phyloP scores from a whole-genome alignment of 2,113 vertebrate species.

The Pygoscelis adeliae region DNA sequence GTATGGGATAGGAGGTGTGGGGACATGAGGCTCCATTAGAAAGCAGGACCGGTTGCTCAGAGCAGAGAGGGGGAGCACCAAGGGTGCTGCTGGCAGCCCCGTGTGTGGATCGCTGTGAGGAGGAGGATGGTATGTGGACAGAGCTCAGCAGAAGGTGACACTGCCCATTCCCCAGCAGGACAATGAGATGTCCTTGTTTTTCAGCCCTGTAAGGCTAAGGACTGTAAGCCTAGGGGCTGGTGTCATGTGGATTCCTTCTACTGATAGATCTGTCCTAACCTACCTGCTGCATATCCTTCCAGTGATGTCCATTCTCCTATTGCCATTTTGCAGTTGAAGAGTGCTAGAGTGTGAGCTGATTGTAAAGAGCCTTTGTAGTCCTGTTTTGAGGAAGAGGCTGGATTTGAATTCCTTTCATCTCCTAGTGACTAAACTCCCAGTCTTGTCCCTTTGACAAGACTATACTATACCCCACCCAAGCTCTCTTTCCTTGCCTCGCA shows the following conservation, averaged over 20 bases:
- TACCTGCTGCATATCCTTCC: background rate
- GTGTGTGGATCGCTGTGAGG: background rate
- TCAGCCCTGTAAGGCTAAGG: background rate
- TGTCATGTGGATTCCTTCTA: background rate
- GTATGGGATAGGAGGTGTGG: background rate
- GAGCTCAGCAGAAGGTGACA: background rate
- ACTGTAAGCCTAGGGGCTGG: background rate
- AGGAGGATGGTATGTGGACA: background rate
- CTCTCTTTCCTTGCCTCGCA: background rate
- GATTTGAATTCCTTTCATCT: background rate
- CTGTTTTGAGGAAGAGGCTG: background rate
- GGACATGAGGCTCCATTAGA: background rate
- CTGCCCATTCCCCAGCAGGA: background rate
- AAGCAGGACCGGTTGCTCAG: background rate
- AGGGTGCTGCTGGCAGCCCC: background rate
- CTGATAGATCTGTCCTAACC: background rate
- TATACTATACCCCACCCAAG: background rate
- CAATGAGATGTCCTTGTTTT: background rate
- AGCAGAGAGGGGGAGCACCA: background rate
- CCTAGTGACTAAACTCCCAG: background rate
- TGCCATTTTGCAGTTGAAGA: background rate
- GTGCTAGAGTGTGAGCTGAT: too few relatives aligned
- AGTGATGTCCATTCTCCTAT: fast-evolving
- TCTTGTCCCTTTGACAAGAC: background rate
- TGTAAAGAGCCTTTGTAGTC: too few relatives aligned